Evolutionary conservation across 2,113 vertebrate species (phyloP).

Genomic region (Pseudonaja textilis): DNA sequence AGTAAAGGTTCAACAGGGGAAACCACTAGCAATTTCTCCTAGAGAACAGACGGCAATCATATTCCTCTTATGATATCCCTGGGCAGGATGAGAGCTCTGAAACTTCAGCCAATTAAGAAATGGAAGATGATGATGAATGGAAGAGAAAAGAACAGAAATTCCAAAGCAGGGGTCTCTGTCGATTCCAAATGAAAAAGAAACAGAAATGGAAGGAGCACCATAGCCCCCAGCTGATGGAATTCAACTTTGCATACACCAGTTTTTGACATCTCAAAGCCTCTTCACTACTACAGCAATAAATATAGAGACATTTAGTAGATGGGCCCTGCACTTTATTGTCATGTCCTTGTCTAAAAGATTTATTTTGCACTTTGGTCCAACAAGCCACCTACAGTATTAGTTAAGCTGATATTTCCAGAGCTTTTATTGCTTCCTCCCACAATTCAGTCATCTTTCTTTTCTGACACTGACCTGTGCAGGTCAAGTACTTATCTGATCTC

Average conservation of each 20-base stretch:
- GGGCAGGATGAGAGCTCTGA: background rate
- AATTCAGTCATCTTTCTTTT: background rate
- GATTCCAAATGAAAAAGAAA: background rate
- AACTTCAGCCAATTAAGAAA: background rate
- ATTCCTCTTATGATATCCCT: background rate
- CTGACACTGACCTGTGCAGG: background rate
- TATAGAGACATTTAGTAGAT: background rate
- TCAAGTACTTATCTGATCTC: background rate
- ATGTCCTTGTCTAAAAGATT: background rate
- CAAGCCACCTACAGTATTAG: background rate
- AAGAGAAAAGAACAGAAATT: background rate
- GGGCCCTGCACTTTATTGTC: background rate
- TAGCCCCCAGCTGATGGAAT: background rate
- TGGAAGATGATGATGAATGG: background rate
- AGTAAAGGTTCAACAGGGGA: background rate
- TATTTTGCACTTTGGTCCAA: background rate
- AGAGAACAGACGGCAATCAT: background rate
- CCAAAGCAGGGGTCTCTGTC: background rate
- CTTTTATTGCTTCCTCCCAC: background rate
- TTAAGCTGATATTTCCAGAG: background rate
- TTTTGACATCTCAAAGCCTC: background rate
- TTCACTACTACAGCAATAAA: background rate
- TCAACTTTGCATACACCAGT: background rate
- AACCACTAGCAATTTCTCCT: background rate
- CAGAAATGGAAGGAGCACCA: background rate